Evolutionary conservation across 37 sponge, comb jelly and placozoan genomes (phyloP).

Genomic region (Sycon ciliatum): DNA sequence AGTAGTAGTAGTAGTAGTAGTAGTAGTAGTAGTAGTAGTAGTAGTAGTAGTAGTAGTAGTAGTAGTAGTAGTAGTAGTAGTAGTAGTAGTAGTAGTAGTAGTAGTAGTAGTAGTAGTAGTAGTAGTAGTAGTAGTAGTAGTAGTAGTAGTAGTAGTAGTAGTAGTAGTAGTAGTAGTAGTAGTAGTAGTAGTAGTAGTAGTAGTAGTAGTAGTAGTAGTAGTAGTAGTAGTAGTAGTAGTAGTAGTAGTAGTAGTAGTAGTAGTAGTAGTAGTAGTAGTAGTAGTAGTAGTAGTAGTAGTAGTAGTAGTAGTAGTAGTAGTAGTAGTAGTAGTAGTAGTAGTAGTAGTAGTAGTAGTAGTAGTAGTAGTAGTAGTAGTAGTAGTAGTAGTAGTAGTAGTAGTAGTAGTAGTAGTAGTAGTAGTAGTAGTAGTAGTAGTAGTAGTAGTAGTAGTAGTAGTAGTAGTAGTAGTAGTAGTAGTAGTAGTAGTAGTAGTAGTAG

Average conservation of each 20-base stretch:
- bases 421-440: constrained; percentile 8
- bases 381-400: constrained; percentile 6
- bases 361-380: constrained; percentile 8
- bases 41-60: constrained; percentile 8
- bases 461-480: constrained; percentile 8
- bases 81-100: constrained; percentile 6
- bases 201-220: constrained; percentile 6
- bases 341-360: constrained; percentile 8
- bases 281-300: constrained; percentile 8
- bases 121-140: neutral
- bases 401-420: constrained; percentile 8
- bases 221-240: constrained; percentile 8
- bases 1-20: constrained; percentile 8
- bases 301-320: constrained; percentile 8
- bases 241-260: constrained; percentile 8
- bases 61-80: constrained; percentile 8
- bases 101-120: constrained; percentile 2
- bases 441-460: constrained; percentile 6
- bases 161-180: constrained; percentile 8
- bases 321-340: constrained; percentile 6
- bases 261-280: constrained; percentile 6
- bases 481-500: constrained; percentile 8
- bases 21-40: constrained; percentile 6
- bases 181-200: constrained; percentile 8
- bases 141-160: neutral